Percentiles rank a stretch among this genome's conserved stretches.
These are phyloP conservation scores for Hyla sarda DNA, from an alignment of 2,113 vertebrate species.

Conservation along the genomic window DNA sequence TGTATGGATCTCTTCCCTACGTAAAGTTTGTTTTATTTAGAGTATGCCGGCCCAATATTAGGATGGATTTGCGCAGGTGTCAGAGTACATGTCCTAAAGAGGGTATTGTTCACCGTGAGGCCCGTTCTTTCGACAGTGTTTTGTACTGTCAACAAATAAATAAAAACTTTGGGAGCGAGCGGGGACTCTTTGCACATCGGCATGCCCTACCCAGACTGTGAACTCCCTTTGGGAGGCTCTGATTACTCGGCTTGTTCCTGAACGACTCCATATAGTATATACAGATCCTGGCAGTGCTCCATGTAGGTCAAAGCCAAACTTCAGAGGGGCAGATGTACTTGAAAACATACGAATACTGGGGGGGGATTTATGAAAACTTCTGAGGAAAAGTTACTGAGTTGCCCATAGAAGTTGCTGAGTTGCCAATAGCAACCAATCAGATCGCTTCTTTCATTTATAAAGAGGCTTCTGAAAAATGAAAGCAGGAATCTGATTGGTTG, in stretches of 20 bases:
- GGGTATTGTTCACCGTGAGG: background rate
- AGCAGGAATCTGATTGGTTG: no score
- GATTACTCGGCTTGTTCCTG: conserved; percentile 27
- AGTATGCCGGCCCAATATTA: background rate
- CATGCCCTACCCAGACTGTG: background rate
- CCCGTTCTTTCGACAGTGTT: background rate
- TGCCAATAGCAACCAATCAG: no score
- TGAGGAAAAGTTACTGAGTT: no score
- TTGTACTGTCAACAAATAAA: background rate
- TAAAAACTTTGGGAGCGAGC: background rate
- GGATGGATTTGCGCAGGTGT: background rate
- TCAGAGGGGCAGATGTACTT: conserved; percentile 20
- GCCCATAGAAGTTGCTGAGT: no score
- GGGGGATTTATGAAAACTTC: no score
- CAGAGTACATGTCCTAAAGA: background rate
- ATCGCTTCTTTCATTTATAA: no score
- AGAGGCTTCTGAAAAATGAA: no score
- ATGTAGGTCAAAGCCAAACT: conserved; percentile 35
- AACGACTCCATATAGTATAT: background rate
- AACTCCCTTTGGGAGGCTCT: conserved; percentile 24
- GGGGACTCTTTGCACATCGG: background rate
- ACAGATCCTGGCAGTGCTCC: conserved; percentile 11
- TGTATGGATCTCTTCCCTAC: background rate
- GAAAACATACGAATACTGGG: conserved; percentile 28
- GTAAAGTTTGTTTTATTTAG: background rate